Base-by-base conservation (phyloP, 2,888 invertebrate species). In the Himalopsyche tibetana region DNA sequence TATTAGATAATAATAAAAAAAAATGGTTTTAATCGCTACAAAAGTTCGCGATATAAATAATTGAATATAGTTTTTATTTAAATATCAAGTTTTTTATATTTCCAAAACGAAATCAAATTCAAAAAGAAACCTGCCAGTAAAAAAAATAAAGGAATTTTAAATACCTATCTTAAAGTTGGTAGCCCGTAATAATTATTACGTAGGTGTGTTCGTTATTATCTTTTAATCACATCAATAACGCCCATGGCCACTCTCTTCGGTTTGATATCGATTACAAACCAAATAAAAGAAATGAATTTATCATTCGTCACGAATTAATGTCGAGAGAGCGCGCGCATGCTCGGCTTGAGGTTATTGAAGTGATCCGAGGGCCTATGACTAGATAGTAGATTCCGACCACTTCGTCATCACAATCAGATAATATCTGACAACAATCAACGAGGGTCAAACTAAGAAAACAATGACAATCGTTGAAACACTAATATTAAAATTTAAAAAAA, bases 181-280 rank as follows among this genome's bases (percentile, higher is more conserved):
- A 63, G 63, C 63, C 63, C 63, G 63, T 63, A 63, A 19, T 63
- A n/a, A 63, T 63, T 19, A 11, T 63, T 63, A n/a, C 63, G 63
- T 63, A 63, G 63, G 63, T 63, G 63, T 63, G 63, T 63, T 63
- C 19, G 19, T 19, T 63, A 63, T 63, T 63, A 63, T 63, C 63
- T 63, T 63, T 63, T 63, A 63, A 63, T 63, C 63, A 63, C 63
- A 63, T 63, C 63, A 63, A 63, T 63, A 63, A 63, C 63, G 63
- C 63, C 63, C 63, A 19, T 19, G 19, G 63, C 63, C 63, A 28
- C 63, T 63, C 63, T 63, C 19, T 63, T 63, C 63, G 3, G 19
- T 63, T 6, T 63, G 63, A 63, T 63, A 63, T 63, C 63, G 63
- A 63, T 63, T 63, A 63, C 63, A 63, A 63, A 63, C n/a, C 28